Evolutionary conservation across 2,113 vertebrate genomes (phyloP), one percentile per base, ranked within the genome.

Genomic region (Desmodus rotundus): DNA sequence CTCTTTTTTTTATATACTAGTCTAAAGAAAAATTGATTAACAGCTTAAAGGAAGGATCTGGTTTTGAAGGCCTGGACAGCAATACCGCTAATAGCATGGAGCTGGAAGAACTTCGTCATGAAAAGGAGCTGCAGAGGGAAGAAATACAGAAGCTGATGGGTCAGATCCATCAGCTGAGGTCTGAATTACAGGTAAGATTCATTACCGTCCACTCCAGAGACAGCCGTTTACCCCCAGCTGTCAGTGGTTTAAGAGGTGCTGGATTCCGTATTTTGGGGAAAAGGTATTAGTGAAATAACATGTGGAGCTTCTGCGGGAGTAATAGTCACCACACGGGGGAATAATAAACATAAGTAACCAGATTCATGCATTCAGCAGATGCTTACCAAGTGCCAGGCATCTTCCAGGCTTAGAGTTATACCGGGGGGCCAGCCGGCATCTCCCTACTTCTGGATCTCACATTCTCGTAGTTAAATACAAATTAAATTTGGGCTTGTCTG

Each of bases 11-110:
- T n/a, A n/a, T 96, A 63, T 96, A 76, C 92, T 50, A 99, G 99
- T 99, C 99, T 91, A 99, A 99, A 98, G 99, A 99, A 97, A 99
- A 99, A 98, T 96, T 99, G 96, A 99, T 99, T 96, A 99, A 99
- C 98, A 99, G 99, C 97, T 98, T 99, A 95, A 99, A 99, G 97
- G 99, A 99, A 98, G 99, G 99, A n/a, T 99, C 99, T 26, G 99
- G 99, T 83, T 98, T 99, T 96, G 99, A 99, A 95, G 98, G 98
- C 12, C 96, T 99, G 84, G 99, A 99, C 1, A 99, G 98, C 82
- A 98, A 98, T 13, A 97, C 98, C 4, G 97, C 99, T 28, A 97
- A 94, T 61, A 98, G 97, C 11, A 74, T 99, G 98, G 99, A 99
- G 94, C 97, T 99, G 26, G 99, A 99, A 97, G 99, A 99, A 33